Evolutionary conservation across 2,113 vertebrate genomes (phyloP).

Genomic region (Fulmarus glacialis): DNA sequence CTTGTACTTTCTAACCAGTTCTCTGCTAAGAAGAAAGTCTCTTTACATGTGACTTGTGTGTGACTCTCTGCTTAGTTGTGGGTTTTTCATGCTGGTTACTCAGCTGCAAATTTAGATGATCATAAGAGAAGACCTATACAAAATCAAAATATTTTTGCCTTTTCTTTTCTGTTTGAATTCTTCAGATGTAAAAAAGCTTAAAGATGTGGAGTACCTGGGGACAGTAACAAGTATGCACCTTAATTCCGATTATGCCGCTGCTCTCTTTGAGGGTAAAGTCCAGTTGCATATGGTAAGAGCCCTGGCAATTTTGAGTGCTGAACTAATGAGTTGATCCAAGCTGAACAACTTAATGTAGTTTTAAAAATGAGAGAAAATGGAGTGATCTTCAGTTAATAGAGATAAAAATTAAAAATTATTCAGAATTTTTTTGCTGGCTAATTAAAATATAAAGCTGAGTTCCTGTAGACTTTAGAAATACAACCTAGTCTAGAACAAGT

Average conservation of each 20-base stretch:
- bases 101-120: not conserved
- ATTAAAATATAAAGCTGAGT: not conserved
- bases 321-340: not conserved
- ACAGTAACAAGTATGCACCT: conserved; percentile 90
- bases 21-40: not conserved
- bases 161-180: conserved; percentile 1
- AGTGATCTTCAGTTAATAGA: not conserved
- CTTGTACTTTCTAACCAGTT: not conserved
- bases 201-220: conserved; percentile 93
- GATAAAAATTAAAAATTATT: not conserved
- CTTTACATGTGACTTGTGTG: not conserved
- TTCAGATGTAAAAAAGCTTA: conserved; percentile 86
- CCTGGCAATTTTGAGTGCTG: not conserved
- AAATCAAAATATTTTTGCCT: not conserved
- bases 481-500: not conserved
- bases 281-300: conserved; percentile 93
- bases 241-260: conserved; percentile 93
- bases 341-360: not conserved
- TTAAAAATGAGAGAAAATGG: not conserved
- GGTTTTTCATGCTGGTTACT: not conserved
- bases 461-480: not conserved
- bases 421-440: not conserved
- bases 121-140: not conserved
- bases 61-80: not conserved
- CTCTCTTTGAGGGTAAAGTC: conserved; percentile 94